Evolutionary conservation across 2,113 vertebrate species (phyloP), one percentile per base, ranked within the genome.

Genomic region (Phaethornis superciliosus): DNA sequence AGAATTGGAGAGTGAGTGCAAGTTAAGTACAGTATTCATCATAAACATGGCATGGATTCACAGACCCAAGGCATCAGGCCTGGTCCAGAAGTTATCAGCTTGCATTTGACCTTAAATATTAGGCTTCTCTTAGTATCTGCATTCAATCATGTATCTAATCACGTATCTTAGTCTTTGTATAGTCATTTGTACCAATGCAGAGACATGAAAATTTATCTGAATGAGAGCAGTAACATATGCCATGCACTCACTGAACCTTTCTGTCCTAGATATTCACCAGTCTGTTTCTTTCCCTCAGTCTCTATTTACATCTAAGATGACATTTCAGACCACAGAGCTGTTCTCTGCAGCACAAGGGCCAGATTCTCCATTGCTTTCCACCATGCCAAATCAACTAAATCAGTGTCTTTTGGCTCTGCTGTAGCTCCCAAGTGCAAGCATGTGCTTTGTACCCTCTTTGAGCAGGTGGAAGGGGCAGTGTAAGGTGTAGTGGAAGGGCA

Each of bases 101-200:
- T 65, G 15, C 46, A 32, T 78, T 47, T 74, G 46, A 78, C 46
- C n/a, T 78, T 47, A 54, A 89, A 47, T 49, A 40, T 37, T 68
- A 3, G 74, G 18, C 33, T 62, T 42, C 56, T n/a, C 5, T 3
- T 9, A 19, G 11, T 44, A 18, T 20, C 40, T 56, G 35, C 65
- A 2, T 60, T 74, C 54, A 37, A 55, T 40, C 37, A 68, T 27
- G 28, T 71, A 85, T 65, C 44, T 68, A 12, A 18, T 52, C 16
- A 1, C 9, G 18, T 47, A 4, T 60, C 42, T 69, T 51, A 27
- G 3, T 67, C 12, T 74, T 47, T 51, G 12, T 35, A 3, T 23
- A n/a, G 47, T 40, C 3, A 1, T 47, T 75, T 47, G 14, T 47
- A 75, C 11, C 40, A 58, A 44, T 0, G 0, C 55, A 78, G 6